Base-by-base conservation (phyloP, 2,888 invertebrate genomes). In the Lysandra coridon region DNA sequence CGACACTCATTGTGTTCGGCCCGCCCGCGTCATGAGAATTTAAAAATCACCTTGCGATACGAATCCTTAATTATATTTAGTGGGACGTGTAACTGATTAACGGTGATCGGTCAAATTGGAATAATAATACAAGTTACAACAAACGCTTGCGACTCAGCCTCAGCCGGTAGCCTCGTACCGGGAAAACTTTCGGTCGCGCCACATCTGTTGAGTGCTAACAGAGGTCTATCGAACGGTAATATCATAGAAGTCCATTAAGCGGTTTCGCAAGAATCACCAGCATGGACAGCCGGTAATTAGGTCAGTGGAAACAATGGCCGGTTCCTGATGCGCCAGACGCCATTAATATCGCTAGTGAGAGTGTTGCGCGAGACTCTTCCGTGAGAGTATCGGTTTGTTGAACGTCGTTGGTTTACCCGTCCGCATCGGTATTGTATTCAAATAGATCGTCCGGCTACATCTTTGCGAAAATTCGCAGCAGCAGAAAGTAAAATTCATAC, bases 1-100 rank as follows among this genome's bases (percentile, higher is more conserved):
- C 76, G 44, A 57, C 76, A 76, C 76, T 76, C 53, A 76, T 76
- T 76, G 76, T 76, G 57, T 76, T 57, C 57, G 53, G 30, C 33
- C 17, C 57, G 75, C 74, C 40, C 6, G 12, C 33, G 75, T 44
- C n/a, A 40, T 74, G 74, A 74, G 44, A 74, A 74, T 74, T 74
- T 74, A 10, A 44, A 74, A 74, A 74, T 23, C 44, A 74, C 74
- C 74, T 74, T 74, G 74, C 74, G 74, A 74, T 74, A 74, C 23
- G 74, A 74, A 74, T 74, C 74, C 74, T 40, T 44, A 7, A 74
- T 57, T 57, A 17, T 44, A n/a, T 23, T 40, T 74, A 44, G 84
- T 33, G 33, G 37, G 33, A 69, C 69, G 14, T 69, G 17, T 23
- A 14, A 12, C 30, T 10, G 4, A 4, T 12, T 12, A 7, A 23